Base-by-base conservation (phyloP, 2,113 vertebrate species). In the Rousettus leschenaultii region DNA sequence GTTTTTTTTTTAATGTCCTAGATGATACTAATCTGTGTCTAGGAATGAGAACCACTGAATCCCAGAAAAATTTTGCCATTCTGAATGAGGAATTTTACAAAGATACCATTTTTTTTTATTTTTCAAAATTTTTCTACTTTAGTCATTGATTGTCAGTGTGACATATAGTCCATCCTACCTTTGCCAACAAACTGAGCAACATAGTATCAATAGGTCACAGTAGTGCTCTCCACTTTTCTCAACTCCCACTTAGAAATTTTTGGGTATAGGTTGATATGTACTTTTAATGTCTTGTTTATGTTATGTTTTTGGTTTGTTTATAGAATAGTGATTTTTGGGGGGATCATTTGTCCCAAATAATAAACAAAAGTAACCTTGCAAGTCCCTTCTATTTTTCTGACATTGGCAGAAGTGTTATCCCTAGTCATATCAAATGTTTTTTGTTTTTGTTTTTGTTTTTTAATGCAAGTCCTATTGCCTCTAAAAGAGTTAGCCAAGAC, bases 321-420 rank as follows among this genome's bases (percentile, higher is more conserved):
- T 35, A 71, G 48, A 96, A 78, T 26, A 65, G 45, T 22, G 6
- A 74, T 55, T 86, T 16, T 66, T 86, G 40, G 40, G 40, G 40
- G 40, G 35, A 22, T 51, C 15, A 38, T 79, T 63, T 14, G 9
- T 75, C n/a, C 74, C 45, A 82, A 75, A 75, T 82, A 80, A 43
- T 61, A 68, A 35, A 21, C 22, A 43, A 57, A 45, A 55, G 48
- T n/a, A 35, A 82, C 9, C 22, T 38, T 24, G 24, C 16, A 43
- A 68, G 57, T 48, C 16, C 65, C 28, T 74, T 71, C 73, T 80
- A 2, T 30, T 66, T 86, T 85, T 93, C 55, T 86, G 38, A 59
- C 48, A 43, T 28, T 19, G 70, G 61, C 6, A 57, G 28, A 63
- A 63, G 2, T 13, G 18, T 71, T 53, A 21, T 30, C 26, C 13